A percentile compares a stretch with the other conserved stretches of the same genome.
Conservation (phyloP, 2,113 vertebrate genomes). For the Laterallus jamaicensis region DNA sequence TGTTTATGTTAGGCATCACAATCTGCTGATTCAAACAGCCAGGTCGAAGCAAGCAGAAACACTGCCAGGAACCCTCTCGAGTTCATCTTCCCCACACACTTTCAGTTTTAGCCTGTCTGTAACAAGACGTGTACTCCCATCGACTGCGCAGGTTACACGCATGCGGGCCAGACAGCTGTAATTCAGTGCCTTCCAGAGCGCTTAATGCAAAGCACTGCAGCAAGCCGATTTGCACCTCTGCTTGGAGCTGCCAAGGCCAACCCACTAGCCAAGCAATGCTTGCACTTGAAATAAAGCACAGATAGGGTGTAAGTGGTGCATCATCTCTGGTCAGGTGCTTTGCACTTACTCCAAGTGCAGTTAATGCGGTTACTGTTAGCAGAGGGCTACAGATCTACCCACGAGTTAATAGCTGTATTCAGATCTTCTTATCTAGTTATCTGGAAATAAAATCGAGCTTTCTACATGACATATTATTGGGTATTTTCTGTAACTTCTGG, state of each 20-base stretch:
- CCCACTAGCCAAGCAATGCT: background rate
- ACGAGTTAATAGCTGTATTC: background rate
- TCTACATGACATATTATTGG: background rate
- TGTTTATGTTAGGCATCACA: background rate
- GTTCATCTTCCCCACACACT: background rate
- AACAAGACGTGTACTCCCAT: background rate
- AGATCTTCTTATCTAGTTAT: background rate
- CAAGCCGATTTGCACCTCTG: background rate
- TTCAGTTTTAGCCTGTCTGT: slow-evolving; percentile 26
- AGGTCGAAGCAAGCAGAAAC: background rate
- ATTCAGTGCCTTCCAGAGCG: background rate
- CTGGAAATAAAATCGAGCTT: slow-evolving; percentile 1
- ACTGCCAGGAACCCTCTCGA: background rate
- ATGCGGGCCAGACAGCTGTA: background rate
- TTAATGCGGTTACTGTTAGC: background rate
- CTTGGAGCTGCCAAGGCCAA: background rate
- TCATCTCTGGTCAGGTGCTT: background rate
- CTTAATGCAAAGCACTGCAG: background rate
- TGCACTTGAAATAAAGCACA: background rate
- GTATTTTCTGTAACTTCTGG: background rate
- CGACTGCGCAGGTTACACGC: background rate
- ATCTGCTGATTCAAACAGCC: slow-evolving; percentile 12
- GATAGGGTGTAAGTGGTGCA: background rate
- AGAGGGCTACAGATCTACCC: slow-evolving; percentile 9
- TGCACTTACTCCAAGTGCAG: background rate